Percentiles rank a stretch among this genome's conserved stretches.
phyloP scores from a whole-genome alignment of 2,797 vertebrate genomes.

The Lophius americanus region DNA sequence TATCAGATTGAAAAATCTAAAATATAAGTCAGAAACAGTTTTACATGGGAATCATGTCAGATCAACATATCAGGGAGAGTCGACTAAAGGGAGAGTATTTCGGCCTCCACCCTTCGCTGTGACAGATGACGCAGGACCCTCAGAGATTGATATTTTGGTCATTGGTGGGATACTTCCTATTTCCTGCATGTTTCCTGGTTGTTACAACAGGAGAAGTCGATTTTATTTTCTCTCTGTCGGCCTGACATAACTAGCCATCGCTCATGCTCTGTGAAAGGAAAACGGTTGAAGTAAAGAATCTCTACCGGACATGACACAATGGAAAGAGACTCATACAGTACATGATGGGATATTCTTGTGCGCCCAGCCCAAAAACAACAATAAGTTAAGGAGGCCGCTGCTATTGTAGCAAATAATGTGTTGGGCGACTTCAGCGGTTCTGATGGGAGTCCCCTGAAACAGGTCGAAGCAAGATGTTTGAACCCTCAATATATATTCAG shows the following conservation, averaged over 20 bases:
- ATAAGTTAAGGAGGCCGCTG: neutral
- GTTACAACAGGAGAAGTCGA: constrained; percentile 12
- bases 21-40: neutral
- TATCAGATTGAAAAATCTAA: neutral
- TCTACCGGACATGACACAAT: constrained; percentile 9
- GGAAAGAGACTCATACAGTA: neutral
- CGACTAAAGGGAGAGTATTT: constrained; percentile 15
- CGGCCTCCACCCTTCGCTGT: neutral
- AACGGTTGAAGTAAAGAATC: constrained; percentile 20
- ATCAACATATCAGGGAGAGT: neutral
- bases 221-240: constrained; percentile 38
- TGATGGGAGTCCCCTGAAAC: no score
- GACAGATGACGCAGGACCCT: constrained; percentile 28
- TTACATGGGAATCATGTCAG: neutral
- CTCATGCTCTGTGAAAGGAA: constrained; percentile 27
- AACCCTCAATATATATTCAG: no score
- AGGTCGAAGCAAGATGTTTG: no score
- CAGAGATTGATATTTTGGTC: constrained; percentile 55
- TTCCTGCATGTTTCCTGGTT: constrained; percentile 65
- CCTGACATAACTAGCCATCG: neutral
- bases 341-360: neutral
- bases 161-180: constrained; percentile 63
- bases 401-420: neutral
- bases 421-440: no score
- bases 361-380: constrained; percentile 5